Evolutionary conservation across 2,113 vertebrate genomes (phyloP).

Genomic region (Scomber japonicus): DNA sequence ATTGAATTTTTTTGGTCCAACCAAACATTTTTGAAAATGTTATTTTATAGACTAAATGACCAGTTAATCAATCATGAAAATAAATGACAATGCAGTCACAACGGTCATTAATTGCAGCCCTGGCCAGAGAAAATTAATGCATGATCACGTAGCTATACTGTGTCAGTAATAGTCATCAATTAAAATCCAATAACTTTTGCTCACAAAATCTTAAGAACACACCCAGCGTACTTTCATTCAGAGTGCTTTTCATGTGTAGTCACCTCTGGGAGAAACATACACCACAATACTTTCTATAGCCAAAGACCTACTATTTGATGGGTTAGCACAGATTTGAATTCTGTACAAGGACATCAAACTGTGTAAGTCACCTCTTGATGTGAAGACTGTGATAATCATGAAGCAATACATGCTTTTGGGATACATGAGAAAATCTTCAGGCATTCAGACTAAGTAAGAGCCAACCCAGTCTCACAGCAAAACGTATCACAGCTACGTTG

Average conservation of each 20-base stretch:
- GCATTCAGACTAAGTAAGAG: background rate
- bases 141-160: too few relatives aligned
- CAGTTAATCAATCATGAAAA: background rate
- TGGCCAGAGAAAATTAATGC: background rate
- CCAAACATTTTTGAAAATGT: background rate
- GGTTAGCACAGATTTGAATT: background rate
- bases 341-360: background rate
- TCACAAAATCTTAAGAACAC: background rate
- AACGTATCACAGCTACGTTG: too few relatives aligned
- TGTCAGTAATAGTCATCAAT: too few relatives aligned
- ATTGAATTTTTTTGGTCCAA: background rate
- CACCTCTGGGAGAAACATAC: background rate
- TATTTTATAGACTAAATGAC: background rate
- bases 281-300: background rate
- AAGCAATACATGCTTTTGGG: background rate
- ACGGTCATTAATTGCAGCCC: background rate
- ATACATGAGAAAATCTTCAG: constrained; percentile 14
- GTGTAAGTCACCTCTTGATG: background rate
- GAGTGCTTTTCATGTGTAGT: background rate
- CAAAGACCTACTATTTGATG: background rate
- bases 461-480: background rate
- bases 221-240: background rate
- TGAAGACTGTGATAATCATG: background rate
- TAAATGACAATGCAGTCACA: background rate
- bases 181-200: too few relatives aligned